These are phyloP conservation scores for Crotalus viridis DNA, from an alignment of 2,113 vertebrate genomes.

Conservation along the genomic window DNA sequence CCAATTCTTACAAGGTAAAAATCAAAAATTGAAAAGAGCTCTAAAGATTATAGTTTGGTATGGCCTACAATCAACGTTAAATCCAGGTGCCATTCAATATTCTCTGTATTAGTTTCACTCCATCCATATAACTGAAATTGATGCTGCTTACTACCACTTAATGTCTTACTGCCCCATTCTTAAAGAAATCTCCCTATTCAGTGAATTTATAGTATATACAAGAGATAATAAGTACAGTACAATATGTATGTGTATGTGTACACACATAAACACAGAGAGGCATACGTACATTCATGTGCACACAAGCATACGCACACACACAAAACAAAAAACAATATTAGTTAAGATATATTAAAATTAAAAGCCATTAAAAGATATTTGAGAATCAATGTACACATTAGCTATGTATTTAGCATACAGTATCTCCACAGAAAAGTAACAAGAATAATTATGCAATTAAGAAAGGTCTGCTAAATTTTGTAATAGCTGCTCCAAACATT, in stretches of 20 bases:
- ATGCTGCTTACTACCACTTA: neutral
- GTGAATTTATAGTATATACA: neutral
- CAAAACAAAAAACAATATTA: neutral
- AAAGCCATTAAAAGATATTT: conserved; percentile 13
- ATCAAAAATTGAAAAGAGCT: neutral
- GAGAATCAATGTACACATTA: neutral
- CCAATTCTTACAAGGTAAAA: neutral
- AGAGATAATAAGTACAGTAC: neutral
- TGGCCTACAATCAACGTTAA: neutral
- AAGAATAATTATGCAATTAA: conserved; percentile 41
- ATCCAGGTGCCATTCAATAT: conserved; percentile 19
- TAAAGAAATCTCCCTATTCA: conserved; percentile 8
- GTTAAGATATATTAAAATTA: conserved; percentile 10
- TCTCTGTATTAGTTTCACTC: neutral
- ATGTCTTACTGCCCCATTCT: neutral
- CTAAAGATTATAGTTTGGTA: conserved; percentile 31
- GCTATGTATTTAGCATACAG: neutral
- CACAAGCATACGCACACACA: neutral
- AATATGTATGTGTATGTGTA: neutral
- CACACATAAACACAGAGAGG: neutral
- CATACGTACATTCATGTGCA: neutral
- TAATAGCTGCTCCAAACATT: conserved; percentile 33
- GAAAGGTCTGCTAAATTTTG: conserved; percentile 33
- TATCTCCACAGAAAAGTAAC: conserved; percentile 3
- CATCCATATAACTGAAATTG: neutral